Evolutionary conservation across 2,888 invertebrate species (phyloP).

Genomic region (Cryptosula pallasiana): DNA sequence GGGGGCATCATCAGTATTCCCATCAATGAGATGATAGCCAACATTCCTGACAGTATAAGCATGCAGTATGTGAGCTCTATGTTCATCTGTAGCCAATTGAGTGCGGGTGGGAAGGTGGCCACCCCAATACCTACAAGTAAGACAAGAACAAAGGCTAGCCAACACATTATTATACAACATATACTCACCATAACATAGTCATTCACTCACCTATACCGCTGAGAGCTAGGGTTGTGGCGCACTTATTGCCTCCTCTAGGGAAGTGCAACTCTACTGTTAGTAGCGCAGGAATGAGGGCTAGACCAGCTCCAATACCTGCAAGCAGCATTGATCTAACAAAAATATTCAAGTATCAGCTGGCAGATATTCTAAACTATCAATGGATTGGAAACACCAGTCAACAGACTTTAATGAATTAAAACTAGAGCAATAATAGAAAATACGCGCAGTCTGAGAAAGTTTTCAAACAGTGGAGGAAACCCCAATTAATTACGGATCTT

Average conservation of each 20-base stretch:
- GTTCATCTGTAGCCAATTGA: constrained; percentile 36
- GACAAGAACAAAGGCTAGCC: background rate
- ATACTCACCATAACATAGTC: too few relatives aligned
- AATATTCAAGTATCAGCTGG: too few relatives aligned
- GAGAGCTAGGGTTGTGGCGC: constrained; percentile 19
- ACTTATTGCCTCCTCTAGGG: constrained; percentile 32
- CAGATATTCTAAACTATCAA: too few relatives aligned
- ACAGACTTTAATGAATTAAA: too few relatives aligned
- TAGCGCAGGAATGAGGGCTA: constrained; percentile 44
- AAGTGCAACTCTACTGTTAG: constrained; percentile 44
- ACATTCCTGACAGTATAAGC: constrained; percentile 37
- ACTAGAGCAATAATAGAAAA: too few relatives aligned
- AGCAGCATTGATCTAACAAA: too few relatives aligned
- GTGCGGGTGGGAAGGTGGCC: constrained; percentile 42
- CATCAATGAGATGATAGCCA: constrained; percentile 43
- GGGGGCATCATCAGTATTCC: constrained; percentile 41
- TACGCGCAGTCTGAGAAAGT: too few relatives aligned
- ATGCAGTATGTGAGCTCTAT: constrained; percentile 42
- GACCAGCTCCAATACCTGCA: constrained; percentile 43
- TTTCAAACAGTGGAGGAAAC: too few relatives aligned
- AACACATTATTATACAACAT: background rate
- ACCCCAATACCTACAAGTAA: constrained; percentile 36
- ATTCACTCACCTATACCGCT: constrained; percentile 24
- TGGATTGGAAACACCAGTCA: too few relatives aligned
- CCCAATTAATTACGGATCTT: too few relatives aligned